phyloP scores from a whole-genome alignment of 2,113 vertebrate species.

The Urocolius indicus region DNA sequence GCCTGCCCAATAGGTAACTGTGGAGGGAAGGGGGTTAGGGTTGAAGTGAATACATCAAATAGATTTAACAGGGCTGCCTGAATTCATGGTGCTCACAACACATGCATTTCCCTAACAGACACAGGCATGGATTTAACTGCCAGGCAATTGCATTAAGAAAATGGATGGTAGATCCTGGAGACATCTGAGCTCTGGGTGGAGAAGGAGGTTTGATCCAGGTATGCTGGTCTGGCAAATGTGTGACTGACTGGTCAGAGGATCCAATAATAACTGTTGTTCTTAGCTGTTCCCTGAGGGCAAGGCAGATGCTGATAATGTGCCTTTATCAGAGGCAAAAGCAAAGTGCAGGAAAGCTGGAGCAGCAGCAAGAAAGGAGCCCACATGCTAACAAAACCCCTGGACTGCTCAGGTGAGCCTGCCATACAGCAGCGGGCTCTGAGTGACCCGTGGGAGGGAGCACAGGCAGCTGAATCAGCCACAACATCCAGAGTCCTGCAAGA shows the following conservation, averaged over 20 bases:
- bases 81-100: background rate
- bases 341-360: background rate
- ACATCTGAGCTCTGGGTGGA: slow-evolving; percentile 12
- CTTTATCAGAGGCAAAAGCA: background rate
- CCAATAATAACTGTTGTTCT: background rate
- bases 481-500: background rate
- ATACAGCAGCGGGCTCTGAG: fast-evolving
- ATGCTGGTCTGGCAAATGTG: background rate
- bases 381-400: fast-evolving
- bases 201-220: slow-evolving; percentile 13
- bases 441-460: background rate
- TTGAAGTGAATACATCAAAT: slow-evolving; percentile 22
- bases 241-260: background rate
- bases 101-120: slow-evolving; percentile 53
- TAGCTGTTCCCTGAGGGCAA: background rate
- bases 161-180: slow-evolving; percentile 43
- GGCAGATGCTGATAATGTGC: background rate
- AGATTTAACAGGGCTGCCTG: slow-evolving; percentile 26
- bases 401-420: background rate
- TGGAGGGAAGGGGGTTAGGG: background rate
- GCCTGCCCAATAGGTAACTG: background rate
- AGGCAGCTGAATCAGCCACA: background rate
- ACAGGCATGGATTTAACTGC: slow-evolving; percentile 22
- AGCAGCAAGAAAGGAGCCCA: background rate
- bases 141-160: slow-evolving; percentile 47